Base-by-base conservation (phyloP, 2,888 invertebrate genomes). In the Lepidochrysops patricia region DNA sequence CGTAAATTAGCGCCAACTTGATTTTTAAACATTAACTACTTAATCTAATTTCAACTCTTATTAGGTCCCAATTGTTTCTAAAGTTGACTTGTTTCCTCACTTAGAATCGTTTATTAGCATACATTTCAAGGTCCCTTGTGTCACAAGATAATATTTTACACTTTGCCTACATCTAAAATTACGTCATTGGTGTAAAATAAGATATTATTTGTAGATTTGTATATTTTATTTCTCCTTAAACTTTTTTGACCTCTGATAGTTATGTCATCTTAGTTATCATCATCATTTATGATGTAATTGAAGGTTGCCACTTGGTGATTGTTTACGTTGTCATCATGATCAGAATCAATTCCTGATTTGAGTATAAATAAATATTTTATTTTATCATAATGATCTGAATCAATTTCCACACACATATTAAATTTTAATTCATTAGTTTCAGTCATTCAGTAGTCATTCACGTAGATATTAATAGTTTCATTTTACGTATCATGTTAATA, bases 61-160 rank as follows among this genome's bases (percentile, higher is more conserved):
- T 19, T 4, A 43, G 43, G 19, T 43, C 43, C 23, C 23, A 43
- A 43, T 43, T 12, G 4, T 19, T 54, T 54, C 12, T 23, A 19
- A 54, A 54, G 19, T 29, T 19, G 12, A 19, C 29, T 54, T 9
- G 32, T 54, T 32, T 54, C 12, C 29, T 19, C 54, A 29, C 29
- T 54, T 50, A 26, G 50, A 29, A 19, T 9, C 54, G 32, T 54
- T 52, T 54, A 54, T 54, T 54, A 54, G 54, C 54, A 54, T 54
- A 54, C 54, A 54, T 15, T 29, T 54, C 54, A 54, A 54, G 54
- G 32, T 12, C 19, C 2, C 3, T 50, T 27, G 19, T 32, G 32
- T 54, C 32, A 54, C 29, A 32, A 54, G 7, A 27, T 27, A 52
- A 52, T 29, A 52, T 15, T 52, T 52, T 54, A 54, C 54, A 52